Evolutionary conservation across 2,888 invertebrate genomes (phyloP), one percentile per base, ranked within the genome.

Genomic region (Callinectes sapidus): DNA sequence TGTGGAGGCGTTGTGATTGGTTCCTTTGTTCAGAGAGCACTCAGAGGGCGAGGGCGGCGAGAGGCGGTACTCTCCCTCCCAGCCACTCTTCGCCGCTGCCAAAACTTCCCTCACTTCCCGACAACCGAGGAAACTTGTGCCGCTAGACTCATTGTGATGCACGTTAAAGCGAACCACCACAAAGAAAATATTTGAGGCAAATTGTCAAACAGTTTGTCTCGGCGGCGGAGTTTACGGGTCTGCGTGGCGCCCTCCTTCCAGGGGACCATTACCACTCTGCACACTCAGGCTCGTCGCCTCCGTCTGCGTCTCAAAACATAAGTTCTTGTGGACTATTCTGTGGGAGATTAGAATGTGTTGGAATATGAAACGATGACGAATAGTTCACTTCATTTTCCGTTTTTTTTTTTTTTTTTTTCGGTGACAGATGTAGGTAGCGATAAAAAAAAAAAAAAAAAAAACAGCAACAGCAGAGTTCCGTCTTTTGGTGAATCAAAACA

Each of bases 141-240:
- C 89, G 66, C 89, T 42, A 39, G 66, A 77, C 91, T 91, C 91
- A 91, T 91, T 91, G 91, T 28, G 71, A 91, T 91, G 91, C 91
- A 87, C 42, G 87, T 91, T 91, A 91, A 91, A 87, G 91, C 91
- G 54, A 54, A 42, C 87, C 91, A 89, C 89, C 61, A 86, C 91
- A 91, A 91, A 91, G 91, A 91, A 91, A 91, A 91, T 91, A 91
- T 91, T 91, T 66, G 87, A 71, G 87, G 87, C 85, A 91, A 87
- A 91, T 91, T 91, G 87, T 48, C 91, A 85, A 91, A 77, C 66
- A 91, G 91, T 91, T 91, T 87, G 89, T 89, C 71, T 89, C 89
- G 81, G 81, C 81, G 35, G 81, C 81, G 81, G 81, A 81, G 81
- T 81, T 81, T 81, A 81, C 81, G 35, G 81, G 81, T 16, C 81